Conservation (phyloP, 2,797 vertebrate genomes). For the Phylloscopus collybita region DNA sequence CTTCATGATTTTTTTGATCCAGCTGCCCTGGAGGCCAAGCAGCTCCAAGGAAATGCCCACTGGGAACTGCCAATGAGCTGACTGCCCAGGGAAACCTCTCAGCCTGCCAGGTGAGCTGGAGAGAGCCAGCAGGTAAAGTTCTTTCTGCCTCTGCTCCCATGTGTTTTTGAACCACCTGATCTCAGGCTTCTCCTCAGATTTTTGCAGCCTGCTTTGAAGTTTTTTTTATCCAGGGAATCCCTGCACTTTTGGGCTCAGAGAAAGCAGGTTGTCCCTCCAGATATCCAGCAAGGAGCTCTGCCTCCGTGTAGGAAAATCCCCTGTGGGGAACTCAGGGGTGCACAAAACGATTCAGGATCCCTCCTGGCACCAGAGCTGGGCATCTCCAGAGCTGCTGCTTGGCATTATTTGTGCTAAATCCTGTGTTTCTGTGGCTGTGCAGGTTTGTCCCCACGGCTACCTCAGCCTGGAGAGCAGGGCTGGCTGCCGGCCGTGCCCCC, state of each 20-base stretch:
- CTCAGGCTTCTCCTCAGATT: not conserved
- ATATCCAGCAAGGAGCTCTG: not conserved
- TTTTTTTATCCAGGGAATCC: not conserved
- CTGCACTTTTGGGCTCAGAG: not conserved
- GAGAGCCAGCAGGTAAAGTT: accelerated
- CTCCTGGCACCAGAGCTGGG: not conserved
- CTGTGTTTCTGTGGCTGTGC: not conserved
- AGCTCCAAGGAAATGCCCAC: conserved; percentile 79
- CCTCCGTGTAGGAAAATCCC: accelerated
- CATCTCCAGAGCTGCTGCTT: not conserved
- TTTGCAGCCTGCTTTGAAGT: not conserved
- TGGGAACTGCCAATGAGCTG: conserved; percentile 80
- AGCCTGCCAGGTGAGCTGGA: conserved; percentile 81
- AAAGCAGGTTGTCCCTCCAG: not conserved
- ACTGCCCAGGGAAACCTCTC: conserved; percentile 71
- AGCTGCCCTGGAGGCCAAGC: conserved; percentile 81
- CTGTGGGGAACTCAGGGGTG: not conserved
- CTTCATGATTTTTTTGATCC: not conserved
- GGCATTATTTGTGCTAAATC: not conserved
- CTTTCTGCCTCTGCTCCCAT: accelerated
- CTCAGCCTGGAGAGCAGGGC: conserved; percentile 82
- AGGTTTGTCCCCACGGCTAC: conserved; percentile 84
- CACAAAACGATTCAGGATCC: accelerated
- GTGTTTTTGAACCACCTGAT: not conserved
- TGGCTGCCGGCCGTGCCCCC: conserved; percentile 83